These are phyloP conservation scores for Cecropterus lyciades DNA, from an alignment of 1,140 invertebrate genomes.

Conservation along the genomic window DNA sequence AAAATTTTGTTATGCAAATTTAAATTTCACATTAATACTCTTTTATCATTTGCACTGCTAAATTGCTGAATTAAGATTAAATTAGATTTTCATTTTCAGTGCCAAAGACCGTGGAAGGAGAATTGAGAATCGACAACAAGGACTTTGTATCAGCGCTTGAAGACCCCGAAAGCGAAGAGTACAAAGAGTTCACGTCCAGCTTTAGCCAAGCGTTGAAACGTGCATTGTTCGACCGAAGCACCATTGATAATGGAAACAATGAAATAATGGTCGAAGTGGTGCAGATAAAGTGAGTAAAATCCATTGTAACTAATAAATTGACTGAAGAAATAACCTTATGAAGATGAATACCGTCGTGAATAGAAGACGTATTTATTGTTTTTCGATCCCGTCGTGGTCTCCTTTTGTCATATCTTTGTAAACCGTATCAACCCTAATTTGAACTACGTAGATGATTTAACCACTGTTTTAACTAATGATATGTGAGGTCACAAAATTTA, in stretches of 20 bases:
- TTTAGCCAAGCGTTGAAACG: conserved; percentile 84
- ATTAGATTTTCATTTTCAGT: conserved; percentile 83
- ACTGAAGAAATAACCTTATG: neutral
- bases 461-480: no score
- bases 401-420: no score
- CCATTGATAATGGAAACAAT: conserved; percentile 80
- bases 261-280: conserved; percentile 87
- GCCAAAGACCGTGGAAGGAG: conserved; percentile 87
- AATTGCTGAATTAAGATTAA: no score
- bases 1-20: no score
- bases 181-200: conserved; percentile 83
- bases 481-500: no score
- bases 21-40: no score
- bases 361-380: no score
- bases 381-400: no score
- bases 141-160: conserved; percentile 85
- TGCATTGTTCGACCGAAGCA: conserved; percentile 82
- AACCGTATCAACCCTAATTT: no score
- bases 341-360: no score
- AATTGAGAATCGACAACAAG: conserved; percentile 87
- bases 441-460: no score
- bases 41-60: no score
- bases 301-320: conserved; percentile 11
- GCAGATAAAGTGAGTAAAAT: conserved; percentile 82
- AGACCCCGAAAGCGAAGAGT: conserved; percentile 86